A percentile compares a stretch with the other conserved stretches of the same genome.
Conservation (phyloP, 1,140 invertebrate species). For the Chironomus striatipennis region DNA sequence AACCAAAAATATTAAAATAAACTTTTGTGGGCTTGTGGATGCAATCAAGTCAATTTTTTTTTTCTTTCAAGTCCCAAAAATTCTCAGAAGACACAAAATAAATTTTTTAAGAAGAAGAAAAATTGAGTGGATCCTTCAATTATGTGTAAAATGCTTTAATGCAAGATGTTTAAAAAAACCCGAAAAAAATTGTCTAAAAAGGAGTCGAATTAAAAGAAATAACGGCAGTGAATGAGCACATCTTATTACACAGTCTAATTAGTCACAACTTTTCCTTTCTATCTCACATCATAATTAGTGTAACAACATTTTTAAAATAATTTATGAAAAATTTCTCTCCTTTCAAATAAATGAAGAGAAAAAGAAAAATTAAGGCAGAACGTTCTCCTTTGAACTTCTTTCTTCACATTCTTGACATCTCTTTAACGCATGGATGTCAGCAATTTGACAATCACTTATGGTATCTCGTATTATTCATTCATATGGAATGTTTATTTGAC, state of each 20-base stretch:
- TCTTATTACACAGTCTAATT: conserved; percentile 5
- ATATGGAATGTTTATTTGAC: neutral
- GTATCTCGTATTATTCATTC: neutral
- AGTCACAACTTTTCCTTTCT: neutral
- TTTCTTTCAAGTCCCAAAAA: too few species aligned
- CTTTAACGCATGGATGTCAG: neutral
- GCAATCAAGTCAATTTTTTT: too few species aligned
- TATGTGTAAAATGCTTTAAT: neutral
- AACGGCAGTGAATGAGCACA: conserved; percentile 1
- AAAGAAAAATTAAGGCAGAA: too few species aligned
- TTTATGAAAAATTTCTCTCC: too few species aligned
- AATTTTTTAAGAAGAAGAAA: neutral
- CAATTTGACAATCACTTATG: conserved; percentile 10
- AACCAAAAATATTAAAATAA: too few species aligned
- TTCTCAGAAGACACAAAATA: neutral
- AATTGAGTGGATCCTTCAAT: neutral
- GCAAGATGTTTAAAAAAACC: neutral
- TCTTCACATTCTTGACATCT: neutral
- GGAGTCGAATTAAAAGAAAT: too few species aligned
- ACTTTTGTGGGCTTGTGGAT: too few species aligned
- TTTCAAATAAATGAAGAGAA: too few species aligned
- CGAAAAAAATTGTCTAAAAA: neutral
- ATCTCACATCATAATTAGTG: neutral
- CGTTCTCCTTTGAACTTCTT: neutral
- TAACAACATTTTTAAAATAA: neutral